phyloP scores from a whole-genome alignment of 2,113 vertebrate species.

The Periophthalmus modestus region DNA sequence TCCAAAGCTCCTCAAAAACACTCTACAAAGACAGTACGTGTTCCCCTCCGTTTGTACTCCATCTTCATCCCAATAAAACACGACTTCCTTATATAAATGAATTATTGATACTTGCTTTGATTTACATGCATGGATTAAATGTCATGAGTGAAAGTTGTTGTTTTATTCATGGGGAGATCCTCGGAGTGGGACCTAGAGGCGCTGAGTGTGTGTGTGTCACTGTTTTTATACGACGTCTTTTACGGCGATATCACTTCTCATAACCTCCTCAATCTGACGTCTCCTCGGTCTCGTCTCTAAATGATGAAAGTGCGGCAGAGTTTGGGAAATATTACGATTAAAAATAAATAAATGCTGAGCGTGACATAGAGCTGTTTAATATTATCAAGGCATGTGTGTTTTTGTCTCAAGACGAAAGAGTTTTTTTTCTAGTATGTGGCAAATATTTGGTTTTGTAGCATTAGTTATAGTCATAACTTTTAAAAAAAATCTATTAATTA shows the following conservation, averaged over 20 bases:
- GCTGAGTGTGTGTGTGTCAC: slow-evolving; percentile 55
- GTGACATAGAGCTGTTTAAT: slow-evolving; percentile 15
- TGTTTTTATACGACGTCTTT: slow-evolving; percentile 74
- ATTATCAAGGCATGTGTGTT: slow-evolving; percentile 29
- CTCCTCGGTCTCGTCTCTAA: slow-evolving; percentile 34
- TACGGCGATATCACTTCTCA: slow-evolving; percentile 70
- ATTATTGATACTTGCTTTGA: slow-evolving; percentile 89
- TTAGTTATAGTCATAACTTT: too few relatives aligned
- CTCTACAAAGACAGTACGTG: slow-evolving; percentile 84
- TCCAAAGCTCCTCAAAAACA: too few relatives aligned
- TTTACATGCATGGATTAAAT: slow-evolving; percentile 94
- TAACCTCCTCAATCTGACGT: slow-evolving; percentile 52
- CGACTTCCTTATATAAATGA: slow-evolving; percentile 89
- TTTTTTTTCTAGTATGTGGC: background rate
- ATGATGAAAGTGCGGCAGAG: slow-evolving; percentile 48
- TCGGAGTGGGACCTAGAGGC: slow-evolving; percentile 83
- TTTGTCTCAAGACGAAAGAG: slow-evolving; percentile 23
- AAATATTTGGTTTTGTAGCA: background rate
- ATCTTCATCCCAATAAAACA: slow-evolving; percentile 90
- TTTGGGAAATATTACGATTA: slow-evolving; percentile 26
- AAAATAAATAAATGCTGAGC: slow-evolving; percentile 40
- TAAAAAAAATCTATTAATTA: too few relatives aligned
- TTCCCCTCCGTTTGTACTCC: slow-evolving; percentile 88
- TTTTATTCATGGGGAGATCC: slow-evolving; percentile 88
- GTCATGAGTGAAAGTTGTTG: slow-evolving; percentile 90